phyloP scores from a whole-genome alignment of 2,113 vertebrate genomes.

The Zosterops hypoxanthus region DNA sequence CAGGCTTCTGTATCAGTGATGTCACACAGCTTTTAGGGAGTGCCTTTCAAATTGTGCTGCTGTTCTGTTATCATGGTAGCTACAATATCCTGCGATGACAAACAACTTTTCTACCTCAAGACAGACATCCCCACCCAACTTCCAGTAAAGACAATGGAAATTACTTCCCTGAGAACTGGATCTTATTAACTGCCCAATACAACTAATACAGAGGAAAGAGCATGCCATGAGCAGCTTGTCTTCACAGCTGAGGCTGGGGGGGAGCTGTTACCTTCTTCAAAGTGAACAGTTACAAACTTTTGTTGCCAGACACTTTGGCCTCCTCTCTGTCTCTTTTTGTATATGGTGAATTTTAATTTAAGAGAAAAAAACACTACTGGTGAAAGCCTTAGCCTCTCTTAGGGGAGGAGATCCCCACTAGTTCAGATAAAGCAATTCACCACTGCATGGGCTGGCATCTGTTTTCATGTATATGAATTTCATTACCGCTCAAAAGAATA shows the following conservation, averaged over 20 bases:
- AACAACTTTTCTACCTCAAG: slow-evolving; percentile 45
- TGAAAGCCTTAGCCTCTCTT: not conserved
- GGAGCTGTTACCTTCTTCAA: not conserved
- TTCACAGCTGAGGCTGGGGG: not conserved
- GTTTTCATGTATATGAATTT: not conserved
- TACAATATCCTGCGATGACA: slow-evolving; percentile 48
- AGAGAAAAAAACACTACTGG: not conserved
- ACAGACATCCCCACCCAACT: slow-evolving; percentile 41
- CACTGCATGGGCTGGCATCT: not conserved
- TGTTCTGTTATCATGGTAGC: slow-evolving; percentile 36
- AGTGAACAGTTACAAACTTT: not conserved
- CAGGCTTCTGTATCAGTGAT: not conserved
- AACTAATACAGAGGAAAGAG: not conserved
- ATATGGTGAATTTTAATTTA: not conserved
- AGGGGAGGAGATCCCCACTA: not conserved
- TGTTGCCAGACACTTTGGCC: not conserved
- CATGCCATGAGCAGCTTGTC: not conserved
- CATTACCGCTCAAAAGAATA: not conserved
- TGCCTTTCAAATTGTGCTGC: slow-evolving; percentile 28
- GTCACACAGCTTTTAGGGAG: slow-evolving; percentile 18
- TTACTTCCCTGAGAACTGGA: slow-evolving; percentile 16
- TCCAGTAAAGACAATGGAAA: slow-evolving; percentile 20
- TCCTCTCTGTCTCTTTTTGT: not conserved
- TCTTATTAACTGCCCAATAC: not conserved
- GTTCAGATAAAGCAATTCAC: not conserved